Evolutionary conservation across 2,113 vertebrate genomes (phyloP).

Genomic region (Pseudopipra pipra): DNA sequence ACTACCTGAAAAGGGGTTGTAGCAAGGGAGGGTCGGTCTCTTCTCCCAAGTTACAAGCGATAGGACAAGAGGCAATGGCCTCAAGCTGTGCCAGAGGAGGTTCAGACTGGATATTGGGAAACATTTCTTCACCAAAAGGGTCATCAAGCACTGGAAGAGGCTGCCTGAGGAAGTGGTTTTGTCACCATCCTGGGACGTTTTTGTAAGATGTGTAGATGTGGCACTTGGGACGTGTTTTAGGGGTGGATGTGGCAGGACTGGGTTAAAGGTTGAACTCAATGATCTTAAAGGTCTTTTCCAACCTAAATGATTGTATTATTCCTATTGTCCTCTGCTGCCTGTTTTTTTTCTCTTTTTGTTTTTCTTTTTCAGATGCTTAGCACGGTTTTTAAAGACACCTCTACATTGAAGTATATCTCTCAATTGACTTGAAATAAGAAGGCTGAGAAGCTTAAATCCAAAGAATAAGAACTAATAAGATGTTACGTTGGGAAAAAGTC

Average conservation of each 20-base stretch:
- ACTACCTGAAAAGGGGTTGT: neutral
- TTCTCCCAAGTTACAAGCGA: neutral
- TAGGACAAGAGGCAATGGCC: neutral
- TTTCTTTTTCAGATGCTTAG: neutral
- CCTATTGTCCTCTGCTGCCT: neutral
- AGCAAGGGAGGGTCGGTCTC: neutral
- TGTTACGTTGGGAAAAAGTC: neutral
- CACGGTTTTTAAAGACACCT: neutral
- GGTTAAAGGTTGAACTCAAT: neutral
- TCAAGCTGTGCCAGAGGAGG: neutral
- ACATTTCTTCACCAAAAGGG: neutral
- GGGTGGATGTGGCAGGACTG: neutral
- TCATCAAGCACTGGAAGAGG: neutral
- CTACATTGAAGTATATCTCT: neutral
- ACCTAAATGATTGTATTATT: neutral
- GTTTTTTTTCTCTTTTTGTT: neutral
- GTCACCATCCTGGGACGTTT: neutral
- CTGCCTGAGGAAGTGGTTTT: neutral
- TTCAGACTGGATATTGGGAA: neutral
- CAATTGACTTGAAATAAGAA: neutral
- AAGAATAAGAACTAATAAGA: neutral
- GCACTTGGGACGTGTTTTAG: neutral
- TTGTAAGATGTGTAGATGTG: too few species aligned
- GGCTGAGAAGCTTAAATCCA: neutral
- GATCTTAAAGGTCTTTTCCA: neutral